Base-by-base conservation (phyloP, 2,797 vertebrate species). In the Acipenser ruthenus region DNA sequence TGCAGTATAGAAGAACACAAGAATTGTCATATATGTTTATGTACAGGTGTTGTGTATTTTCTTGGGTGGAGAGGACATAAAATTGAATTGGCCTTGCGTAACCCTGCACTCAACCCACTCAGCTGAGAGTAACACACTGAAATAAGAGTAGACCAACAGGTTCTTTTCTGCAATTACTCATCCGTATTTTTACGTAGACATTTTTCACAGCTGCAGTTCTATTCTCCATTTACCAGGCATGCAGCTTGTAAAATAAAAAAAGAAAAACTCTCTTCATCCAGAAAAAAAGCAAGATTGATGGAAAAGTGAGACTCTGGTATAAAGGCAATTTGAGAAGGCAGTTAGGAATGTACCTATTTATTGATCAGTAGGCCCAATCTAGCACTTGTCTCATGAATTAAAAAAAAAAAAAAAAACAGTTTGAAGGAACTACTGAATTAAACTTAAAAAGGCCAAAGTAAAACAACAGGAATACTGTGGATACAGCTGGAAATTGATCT, bases 81-180 rank as follows among this genome's bases (percentile, higher is more conserved):
- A 78, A 85, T 85, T 82, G 78, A 84, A 83, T 83, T 84, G 82
- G 79, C 80, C 80, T 70, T 49, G 72, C 79, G 82, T 84, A 80
- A 84, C 82, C 78, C 77, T 82, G 77, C 83, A 82, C 79, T 81
- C 75, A 77, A 75, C 65, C 69, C 78, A 77, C 74, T 83, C 81
- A 82, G 80, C 83, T 82, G 83, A 80, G 82, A 82, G 78, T 83
- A 84, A 86, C 81, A 78, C 81, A 76, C 77, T 77, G 81, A 80
- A 78, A 76, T 78, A 73, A 67, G 78, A 50, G 65, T 70, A 63
- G 65, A 70, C 50, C 47, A 70, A 63, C 64, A 67, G 65, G n/a
- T 53, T 48, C 10, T 59, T 66, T 11, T 10, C 10, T 50, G 56
- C 60, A 66, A 60, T 66, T 60, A 60, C 37, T 66, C 55, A 50